Conservation (phyloP, 2,113 vertebrate genomes). For the Opisthocomus hoazin region DNA sequence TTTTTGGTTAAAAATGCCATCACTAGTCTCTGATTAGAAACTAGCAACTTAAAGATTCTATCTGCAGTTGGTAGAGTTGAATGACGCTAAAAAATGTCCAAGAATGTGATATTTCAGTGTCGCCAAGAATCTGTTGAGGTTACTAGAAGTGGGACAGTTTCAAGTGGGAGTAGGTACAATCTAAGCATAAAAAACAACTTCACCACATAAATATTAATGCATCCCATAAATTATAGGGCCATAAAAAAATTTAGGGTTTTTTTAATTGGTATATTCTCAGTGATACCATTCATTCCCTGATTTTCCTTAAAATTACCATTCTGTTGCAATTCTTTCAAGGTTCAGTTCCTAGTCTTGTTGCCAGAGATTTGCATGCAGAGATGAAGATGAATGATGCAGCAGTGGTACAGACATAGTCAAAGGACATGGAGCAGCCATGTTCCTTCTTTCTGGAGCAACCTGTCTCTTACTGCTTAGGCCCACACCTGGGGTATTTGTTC, state of each 20-base stretch:
- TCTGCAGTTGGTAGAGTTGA: neutral
- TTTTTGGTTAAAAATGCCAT: neutral
- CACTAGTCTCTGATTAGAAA: neutral
- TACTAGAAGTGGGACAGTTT: neutral
- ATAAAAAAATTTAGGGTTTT: neutral
- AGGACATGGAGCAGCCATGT: neutral
- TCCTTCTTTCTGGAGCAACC: neutral
- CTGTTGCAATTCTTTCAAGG: neutral
- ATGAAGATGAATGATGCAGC: neutral
- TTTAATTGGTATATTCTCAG: neutral
- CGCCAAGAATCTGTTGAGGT: neutral
- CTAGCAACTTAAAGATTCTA: neutral
- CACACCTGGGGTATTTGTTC: neutral
- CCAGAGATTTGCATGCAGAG: neutral
- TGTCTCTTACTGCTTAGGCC: neutral
- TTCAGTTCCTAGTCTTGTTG: neutral
- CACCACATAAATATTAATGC: neutral
- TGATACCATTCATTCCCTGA: neutral
- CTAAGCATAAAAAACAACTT: neutral
- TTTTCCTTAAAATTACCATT: neutral
- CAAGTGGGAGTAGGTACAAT: neutral
- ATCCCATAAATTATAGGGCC: neutral
- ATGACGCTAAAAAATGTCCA: neutral
- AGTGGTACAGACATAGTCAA: neutral
- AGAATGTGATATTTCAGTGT: neutral